Percentiles rank a stretch among this genome's conserved stretches.
Evolutionary conservation across 2,113 vertebrate species (phyloP).

Genomic region (Genyomyrus donnyi): DNA sequence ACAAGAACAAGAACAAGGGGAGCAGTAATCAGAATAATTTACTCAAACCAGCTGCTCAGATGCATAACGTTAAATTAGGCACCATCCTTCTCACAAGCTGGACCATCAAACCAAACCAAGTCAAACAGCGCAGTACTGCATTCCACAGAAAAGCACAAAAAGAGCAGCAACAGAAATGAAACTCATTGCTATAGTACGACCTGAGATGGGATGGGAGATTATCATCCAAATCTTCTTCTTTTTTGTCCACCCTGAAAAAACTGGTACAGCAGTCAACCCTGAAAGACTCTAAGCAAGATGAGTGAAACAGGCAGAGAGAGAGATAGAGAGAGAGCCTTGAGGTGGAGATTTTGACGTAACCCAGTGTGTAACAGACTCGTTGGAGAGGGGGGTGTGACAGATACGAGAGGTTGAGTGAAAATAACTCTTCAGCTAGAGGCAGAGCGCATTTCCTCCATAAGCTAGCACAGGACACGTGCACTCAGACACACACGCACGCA

Average conservation of each 20-base stretch:
- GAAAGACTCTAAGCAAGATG: not conserved
- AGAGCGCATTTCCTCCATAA: slow-evolving; percentile 5
- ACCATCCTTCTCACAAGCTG: not conserved
- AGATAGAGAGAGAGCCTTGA: not conserved
- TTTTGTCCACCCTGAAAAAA: not conserved
- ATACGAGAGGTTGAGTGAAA: not conserved
- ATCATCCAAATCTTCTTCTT: not conserved
- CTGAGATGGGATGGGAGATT: not conserved
- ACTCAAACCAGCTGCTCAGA: not conserved
- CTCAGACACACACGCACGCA: not conserved
- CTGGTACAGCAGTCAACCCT: not conserved
- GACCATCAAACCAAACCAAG: not conserved
- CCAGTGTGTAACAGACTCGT: not conserved
- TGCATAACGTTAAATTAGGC: not conserved
- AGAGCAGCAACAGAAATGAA: not conserved
- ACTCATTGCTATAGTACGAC: slow-evolving; percentile 5
- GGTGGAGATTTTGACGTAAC: not conserved
- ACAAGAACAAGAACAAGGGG: not conserved
- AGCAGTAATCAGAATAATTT: not conserved
- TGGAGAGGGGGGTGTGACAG: not conserved
- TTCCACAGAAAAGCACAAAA: not conserved
- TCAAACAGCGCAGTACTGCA: not conserved
- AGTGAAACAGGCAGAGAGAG: not conserved
- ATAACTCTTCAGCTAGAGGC: not conserved
- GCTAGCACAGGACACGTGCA: not conserved